Evolutionary conservation across 2,797 vertebrate species (phyloP).

Genomic region (Argentina silus): DNA sequence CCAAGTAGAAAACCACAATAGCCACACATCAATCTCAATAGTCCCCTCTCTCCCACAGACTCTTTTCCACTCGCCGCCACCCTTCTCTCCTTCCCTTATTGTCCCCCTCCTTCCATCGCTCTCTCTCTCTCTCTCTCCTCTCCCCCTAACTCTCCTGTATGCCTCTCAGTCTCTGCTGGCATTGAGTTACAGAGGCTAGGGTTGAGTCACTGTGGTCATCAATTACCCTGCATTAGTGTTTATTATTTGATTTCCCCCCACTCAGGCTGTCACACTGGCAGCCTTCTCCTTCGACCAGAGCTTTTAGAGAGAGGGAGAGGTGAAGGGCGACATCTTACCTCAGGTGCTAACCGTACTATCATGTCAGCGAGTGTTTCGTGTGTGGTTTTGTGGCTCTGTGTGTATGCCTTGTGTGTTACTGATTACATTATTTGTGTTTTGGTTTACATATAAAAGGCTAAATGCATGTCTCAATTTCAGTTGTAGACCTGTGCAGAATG

Average conservation of each 20-base stretch:
- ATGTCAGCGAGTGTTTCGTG: too few relatives aligned
- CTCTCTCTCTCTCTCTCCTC: conserved; percentile 16
- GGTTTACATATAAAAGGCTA: too few relatives aligned
- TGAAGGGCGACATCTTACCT: too few relatives aligned
- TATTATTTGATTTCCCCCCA: conserved; percentile 41
- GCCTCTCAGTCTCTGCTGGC: conserved; percentile 30
- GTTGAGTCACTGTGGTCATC: conserved; percentile 44
- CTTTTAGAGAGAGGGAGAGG: conserved; percentile 1
- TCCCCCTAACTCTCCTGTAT: conserved; percentile 22
- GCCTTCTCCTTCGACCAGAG: conserved; percentile 1
- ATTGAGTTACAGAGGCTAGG: conserved; percentile 33
- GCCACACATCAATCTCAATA: neutral
- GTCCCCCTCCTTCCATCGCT: conserved; percentile 8
- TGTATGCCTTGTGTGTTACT: neutral
- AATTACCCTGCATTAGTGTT: conserved; percentile 29
- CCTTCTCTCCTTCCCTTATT: conserved; percentile 5
- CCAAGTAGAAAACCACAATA: neutral
- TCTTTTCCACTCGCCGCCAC: conserved; percentile 12
- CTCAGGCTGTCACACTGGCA: conserved; percentile 6
- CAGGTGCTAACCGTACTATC: too few relatives aligned
- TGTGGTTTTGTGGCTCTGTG: too few relatives aligned
- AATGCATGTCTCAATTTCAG: too few relatives aligned
- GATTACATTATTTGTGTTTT: neutral
- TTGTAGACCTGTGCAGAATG: too few relatives aligned
- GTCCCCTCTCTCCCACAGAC: neutral